Evolutionary conservation across 2,888 invertebrate species (phyloP).

Genomic region (Amorpha juglandis): DNA sequence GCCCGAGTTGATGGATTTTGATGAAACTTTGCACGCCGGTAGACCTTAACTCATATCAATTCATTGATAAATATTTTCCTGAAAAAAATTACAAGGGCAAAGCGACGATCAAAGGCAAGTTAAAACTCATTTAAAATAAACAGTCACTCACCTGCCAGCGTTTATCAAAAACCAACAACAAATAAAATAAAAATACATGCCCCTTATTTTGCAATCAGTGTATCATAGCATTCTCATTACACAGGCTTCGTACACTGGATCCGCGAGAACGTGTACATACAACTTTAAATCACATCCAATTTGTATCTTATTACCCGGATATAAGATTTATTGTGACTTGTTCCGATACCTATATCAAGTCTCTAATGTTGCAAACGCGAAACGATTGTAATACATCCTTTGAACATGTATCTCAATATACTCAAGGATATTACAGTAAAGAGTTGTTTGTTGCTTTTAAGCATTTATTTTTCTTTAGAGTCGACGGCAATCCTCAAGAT

Average conservation of each 20-base stretch:
- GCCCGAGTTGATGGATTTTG: too few relatives aligned
- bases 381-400: slow-evolving; percentile 16
- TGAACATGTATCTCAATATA: slow-evolving; percentile 5
- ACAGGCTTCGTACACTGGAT: slow-evolving; percentile 28
- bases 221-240: slow-evolving; percentile 39
- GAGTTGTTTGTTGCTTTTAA: background rate
- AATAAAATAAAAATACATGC: background rate
- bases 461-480: background rate
- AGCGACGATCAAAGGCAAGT: too few relatives aligned
- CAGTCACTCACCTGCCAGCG: too few relatives aligned
- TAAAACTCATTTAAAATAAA: too few relatives aligned
- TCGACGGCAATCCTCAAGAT: background rate
- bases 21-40: too few relatives aligned
- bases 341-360: slow-evolving; percentile 33
- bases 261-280: slow-evolving; percentile 29
- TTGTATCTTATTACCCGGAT: slow-evolving; percentile 35
- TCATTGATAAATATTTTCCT: too few relatives aligned
- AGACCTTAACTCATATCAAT: too few relatives aligned
- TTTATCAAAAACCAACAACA: too few relatives aligned
- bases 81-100: too few relatives aligned
- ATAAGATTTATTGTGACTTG: slow-evolving; percentile 36
- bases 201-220: slow-evolving; percentile 32
- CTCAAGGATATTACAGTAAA: background rate
- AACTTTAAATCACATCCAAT: slow-evolving; percentile 37
- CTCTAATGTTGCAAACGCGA: slow-evolving; percentile 27